Percentiles rank a stretch among this genome's conserved stretches.
phyloP scores from a whole-genome alignment of 2,113 vertebrate species.

The Gymnobelideus leadbeateri region DNA sequence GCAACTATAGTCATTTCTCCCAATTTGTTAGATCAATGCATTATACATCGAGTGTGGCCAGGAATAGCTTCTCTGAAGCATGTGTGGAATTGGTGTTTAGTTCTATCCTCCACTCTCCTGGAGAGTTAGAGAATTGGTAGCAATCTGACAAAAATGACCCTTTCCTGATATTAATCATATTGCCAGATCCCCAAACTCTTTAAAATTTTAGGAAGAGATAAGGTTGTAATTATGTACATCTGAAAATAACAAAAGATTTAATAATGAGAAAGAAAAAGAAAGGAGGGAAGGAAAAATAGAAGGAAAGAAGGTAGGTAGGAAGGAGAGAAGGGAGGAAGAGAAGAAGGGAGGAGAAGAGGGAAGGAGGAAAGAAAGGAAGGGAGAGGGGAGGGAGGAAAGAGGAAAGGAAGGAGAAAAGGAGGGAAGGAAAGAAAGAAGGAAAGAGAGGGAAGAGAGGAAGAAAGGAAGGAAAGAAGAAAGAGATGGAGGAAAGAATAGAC shows the following conservation, averaged over 20 bases:
- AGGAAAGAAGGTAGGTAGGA: neutral
- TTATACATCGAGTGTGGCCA: neutral
- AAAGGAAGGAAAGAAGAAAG: neutral
- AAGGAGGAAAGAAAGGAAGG: too few species aligned
- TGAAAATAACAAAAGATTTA: neutral
- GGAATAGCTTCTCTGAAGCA: neutral
- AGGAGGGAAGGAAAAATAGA: neutral
- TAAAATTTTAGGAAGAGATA: constrained; percentile 12
- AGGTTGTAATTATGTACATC: neutral
- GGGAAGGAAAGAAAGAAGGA: neutral
- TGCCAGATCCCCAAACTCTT: neutral
- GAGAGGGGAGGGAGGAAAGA: neutral
- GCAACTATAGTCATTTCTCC: neutral
- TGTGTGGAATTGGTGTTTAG: neutral
- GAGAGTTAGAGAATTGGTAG: constrained; percentile 18
- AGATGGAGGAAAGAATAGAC: too few species aligned
- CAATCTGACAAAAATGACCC: neutral
- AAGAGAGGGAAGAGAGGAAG: neutral
- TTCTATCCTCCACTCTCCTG: rapidly evolving
- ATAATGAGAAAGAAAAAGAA: neutral
- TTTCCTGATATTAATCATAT: neutral
- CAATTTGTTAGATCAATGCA: neutral
- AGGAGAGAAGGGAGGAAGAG: neutral
- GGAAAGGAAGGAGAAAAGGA: neutral
- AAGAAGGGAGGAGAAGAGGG: neutral